A percentile compares a stretch with the other conserved stretches of the same genome.
Evolutionary conservation across 2,888 invertebrate genomes (phyloP).

Genomic region (Disparrhopalites patrizii): DNA sequence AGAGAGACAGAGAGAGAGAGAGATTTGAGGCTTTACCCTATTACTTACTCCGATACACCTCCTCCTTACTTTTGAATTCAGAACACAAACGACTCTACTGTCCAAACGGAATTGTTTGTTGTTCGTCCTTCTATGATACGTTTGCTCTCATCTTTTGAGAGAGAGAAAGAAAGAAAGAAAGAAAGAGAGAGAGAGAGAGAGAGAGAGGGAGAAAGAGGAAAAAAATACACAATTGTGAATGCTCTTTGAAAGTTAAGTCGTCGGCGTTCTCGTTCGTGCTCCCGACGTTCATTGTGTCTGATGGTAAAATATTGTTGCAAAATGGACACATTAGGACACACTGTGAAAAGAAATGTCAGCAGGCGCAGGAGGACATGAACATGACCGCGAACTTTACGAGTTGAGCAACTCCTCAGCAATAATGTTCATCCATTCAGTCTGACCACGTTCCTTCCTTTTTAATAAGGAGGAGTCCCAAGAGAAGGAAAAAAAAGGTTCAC

Average conservation of each 20-base stretch:
- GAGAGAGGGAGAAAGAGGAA: slow-evolving; percentile 1
- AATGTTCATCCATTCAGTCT: not conserved
- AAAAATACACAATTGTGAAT: not conserved
- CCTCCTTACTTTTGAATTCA: slow-evolving; percentile 1
- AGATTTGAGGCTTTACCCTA: not conserved
- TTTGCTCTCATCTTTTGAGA: too few species aligned
- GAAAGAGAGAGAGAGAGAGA: not conserved
- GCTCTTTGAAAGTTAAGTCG: slow-evolving; percentile 5
- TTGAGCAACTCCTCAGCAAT: not conserved
- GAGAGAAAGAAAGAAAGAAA: slow-evolving; percentile 1
- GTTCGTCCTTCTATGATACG: not conserved
- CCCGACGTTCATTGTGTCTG: not conserved
- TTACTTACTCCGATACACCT: too few species aligned
- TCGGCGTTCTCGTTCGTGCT: slow-evolving; percentile 1
- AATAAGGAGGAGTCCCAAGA: too few species aligned
- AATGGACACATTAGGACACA: slow-evolving; percentile 21
- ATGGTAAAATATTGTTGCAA: slow-evolving; percentile 13
- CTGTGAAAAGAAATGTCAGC: not conserved
- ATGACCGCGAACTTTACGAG: not conserved
- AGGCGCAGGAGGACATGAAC: not conserved
- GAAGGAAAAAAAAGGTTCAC: too few species aligned
- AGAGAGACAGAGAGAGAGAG: not conserved
- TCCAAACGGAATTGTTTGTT: not conserved
- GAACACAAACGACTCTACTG: not conserved
- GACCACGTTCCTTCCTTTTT: slow-evolving; percentile 10